These are phyloP conservation scores for Dryocosmus kuriphilus DNA, from an alignment of 2,888 invertebrate genomes.

Conservation along the genomic window DNA sequence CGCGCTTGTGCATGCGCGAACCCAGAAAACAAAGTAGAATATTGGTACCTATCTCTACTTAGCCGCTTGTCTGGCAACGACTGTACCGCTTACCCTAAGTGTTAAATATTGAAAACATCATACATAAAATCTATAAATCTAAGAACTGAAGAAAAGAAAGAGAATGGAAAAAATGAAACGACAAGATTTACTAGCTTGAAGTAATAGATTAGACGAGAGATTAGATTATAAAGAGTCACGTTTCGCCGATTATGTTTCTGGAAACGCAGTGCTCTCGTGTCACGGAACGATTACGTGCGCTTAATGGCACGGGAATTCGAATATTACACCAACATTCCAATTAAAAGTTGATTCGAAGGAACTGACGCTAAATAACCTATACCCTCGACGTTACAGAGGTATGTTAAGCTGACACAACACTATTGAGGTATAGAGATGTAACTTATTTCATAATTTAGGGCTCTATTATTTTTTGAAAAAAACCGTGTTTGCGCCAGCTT, in stretches of 20 bases:
- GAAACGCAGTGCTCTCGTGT: neutral
- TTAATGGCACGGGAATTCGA: neutral
- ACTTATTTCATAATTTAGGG: too few species aligned
- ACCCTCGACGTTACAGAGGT: neutral
- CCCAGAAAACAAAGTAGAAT: too few species aligned
- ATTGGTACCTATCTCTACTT: too few species aligned
- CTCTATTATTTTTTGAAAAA: too few species aligned
- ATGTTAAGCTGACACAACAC: too few species aligned
- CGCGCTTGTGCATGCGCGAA: too few species aligned
- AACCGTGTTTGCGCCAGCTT: too few species aligned
- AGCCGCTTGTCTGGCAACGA: too few species aligned
- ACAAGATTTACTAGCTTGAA: neutral
- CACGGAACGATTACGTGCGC: neutral
- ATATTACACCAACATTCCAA: slow-evolving; percentile 51
- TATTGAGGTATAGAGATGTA: too few species aligned
- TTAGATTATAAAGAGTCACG: neutral
- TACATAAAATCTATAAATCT: neutral
- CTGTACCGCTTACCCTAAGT: too few species aligned
- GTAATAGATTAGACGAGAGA: neutral
- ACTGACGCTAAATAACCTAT: slow-evolving; percentile 1
- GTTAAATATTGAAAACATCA: neutral
- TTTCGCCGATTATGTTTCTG: neutral
- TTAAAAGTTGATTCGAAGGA: slow-evolving; percentile 12
- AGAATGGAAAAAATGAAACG: neutral
- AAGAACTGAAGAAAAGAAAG: neutral